Percentiles rank a stretch among this genome's conserved stretches.
Conservation (phyloP, 1,140 invertebrate species). For the Cherax destructor region DNA sequence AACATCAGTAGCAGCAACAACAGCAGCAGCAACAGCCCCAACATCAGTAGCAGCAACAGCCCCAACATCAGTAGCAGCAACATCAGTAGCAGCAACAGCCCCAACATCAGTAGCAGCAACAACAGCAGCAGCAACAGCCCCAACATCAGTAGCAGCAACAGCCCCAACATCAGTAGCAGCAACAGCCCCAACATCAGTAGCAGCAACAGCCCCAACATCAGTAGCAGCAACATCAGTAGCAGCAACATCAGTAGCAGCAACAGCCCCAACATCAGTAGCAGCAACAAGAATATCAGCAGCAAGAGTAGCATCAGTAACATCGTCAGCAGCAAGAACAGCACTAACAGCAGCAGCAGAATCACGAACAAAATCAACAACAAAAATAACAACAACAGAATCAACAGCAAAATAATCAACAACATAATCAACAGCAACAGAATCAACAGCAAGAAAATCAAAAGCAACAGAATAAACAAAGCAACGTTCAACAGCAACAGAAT, state of each 20-base stretch:
- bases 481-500: neutral
- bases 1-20: neutral
- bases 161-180: neutral
- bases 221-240: neutral
- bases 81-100: too few species aligned
- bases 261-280: too few species aligned
- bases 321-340: neutral
- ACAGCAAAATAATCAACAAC: neutral
- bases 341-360: neutral
- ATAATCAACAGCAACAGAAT: neutral
- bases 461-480: neutral
- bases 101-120: too few species aligned
- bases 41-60: too few species aligned
- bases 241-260: too few species aligned
- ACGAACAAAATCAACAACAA: neutral
- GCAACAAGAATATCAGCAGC: neutral
- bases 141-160: too few species aligned
- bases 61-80: too few species aligned
- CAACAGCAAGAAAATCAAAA: neutral
- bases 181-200: neutral
- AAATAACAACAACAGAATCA: neutral
- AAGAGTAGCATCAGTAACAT: neutral
- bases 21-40: neutral
- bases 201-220: too few species aligned
- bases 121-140: too few species aligned